Evolutionary conservation across 1,140 invertebrate genomes (phyloP), one percentile per base, ranked within the genome.

Genomic region (Aporrectodea caliginosa): DNA sequence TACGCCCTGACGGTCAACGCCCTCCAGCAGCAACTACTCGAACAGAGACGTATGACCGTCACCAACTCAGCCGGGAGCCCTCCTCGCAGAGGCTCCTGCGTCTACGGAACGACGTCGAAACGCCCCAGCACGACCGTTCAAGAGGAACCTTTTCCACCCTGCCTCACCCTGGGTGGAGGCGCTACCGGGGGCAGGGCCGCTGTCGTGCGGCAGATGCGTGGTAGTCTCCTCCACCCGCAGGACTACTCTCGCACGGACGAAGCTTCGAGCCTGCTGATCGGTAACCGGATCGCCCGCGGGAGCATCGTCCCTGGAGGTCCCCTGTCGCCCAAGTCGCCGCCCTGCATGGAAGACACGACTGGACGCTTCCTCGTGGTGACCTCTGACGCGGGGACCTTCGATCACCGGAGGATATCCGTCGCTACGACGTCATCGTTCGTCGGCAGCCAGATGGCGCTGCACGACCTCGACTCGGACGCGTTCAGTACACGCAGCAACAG

Each of bases 1-100:
- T 97, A 97, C 84, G 92, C 93, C 1, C 90, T 96, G 73, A 97
- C 95, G 0, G 94, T 96, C 0, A 90, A 92, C 31, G 80, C 82
- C 1, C 68, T 84, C 1, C 78, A 78, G 22, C 68, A 78, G 22
- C 82, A 83, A 69, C 69, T 68, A 16, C 77, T 82, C 34, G 75
- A 75, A 72, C 81, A 79, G 31, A 70, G 43, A 34, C 43, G 78
- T 30, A 80, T 69, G 43, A 58, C 73, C 35, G 78, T 79, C 69
- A 79, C 78, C 14, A 79, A 73, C 16, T 79, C 78, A 29, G 29
- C 16, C n/a, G n/a, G n/a, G 33, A 69, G 16, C 79, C 30, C 69
- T 0, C 69, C 58, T 69, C 69, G 27, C 75, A 33, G 43, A 58
- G 6, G 43, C 43, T 58, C 22, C 43, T 58, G 6, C 6, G 43